These are phyloP conservation scores for Nephila pilipes DNA, from an alignment of 1,140 invertebrate genomes.

Conservation along the genomic window DNA sequence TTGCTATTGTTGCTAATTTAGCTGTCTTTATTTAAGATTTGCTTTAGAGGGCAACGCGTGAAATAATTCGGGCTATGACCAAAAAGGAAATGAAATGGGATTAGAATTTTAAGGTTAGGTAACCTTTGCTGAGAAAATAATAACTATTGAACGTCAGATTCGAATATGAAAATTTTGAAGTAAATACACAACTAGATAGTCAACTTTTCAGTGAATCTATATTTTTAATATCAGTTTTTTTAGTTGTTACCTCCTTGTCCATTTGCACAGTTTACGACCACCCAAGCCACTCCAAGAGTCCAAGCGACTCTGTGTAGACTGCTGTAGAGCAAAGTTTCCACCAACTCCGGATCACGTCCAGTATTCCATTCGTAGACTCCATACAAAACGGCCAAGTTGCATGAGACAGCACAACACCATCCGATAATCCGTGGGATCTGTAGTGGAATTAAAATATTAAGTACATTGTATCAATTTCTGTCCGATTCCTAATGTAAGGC, in stretches of 20 bases:
- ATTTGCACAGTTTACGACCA: conserved; percentile 82
- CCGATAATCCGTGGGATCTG: conserved; percentile 18
- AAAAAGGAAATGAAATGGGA: no score
- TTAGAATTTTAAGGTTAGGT: no score
- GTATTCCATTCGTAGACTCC: conserved; percentile 77
- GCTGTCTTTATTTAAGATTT: no score
- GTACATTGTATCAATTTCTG: not conserved
- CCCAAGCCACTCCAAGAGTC: conserved; percentile 81
- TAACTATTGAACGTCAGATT: no score
- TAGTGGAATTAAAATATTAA: not conserved
- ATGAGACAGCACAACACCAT: conserved; percentile 31
- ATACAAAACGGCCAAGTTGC: conserved; percentile 50
- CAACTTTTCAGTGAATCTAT: no score
- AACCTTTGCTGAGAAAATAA: no score
- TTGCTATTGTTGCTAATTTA: no score
- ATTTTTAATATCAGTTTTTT: not conserved
- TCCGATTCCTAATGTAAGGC: no score
- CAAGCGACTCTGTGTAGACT: conserved; percentile 80
- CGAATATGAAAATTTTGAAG: no score
- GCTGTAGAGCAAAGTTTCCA: conserved; percentile 83
- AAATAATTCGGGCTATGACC: no score
- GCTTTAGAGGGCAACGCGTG: no score
- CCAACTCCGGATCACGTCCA: conserved; percentile 24
- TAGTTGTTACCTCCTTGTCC: conserved; percentile 75
- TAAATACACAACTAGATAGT: no score